Base-by-base conservation (phyloP, 2,797 vertebrate genomes). In the Mallotus villosus region DNA sequence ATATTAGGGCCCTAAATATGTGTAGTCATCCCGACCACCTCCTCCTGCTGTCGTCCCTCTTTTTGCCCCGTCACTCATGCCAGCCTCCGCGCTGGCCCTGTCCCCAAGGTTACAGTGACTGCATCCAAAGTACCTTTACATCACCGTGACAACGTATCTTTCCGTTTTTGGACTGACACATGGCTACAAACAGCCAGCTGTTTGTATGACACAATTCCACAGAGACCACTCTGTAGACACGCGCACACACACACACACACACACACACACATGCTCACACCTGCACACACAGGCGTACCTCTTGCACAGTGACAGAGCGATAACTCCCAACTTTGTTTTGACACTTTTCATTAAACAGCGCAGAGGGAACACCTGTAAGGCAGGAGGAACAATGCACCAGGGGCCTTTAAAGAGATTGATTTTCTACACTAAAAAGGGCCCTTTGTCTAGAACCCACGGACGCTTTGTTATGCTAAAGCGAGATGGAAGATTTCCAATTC, bases 391-490 rank as follows among this genome's bases (percentile, higher is more conserved):
- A 94, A 93, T 92, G 82, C 82, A 16, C 63, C 74, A 41, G 41
- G 87, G 88, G 87, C 94, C 94, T 92, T 87, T 83, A 79, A 88
- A 81, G 91, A 93, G 93, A 94, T 93, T 89, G 86, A 92, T 94
- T 95, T 94, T 86, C 85, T 91, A 89, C 92, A 93, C 95, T 95
- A 94, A 94, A 94, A 91, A 89, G 87, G 90, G 81, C 89, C 90
- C 94, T 94, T 97, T 95, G 94, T 95, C 94, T 95, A 95, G 95
- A 94, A 91, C 89, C 88, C 92, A 85, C 78, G 82, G 85, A 89
- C 88, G 92, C 93, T 96, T 97, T 98, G 95, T 98, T 94, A 98
- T 97, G 97, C 94, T 95, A 97, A 98, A 95, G 87, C 93, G 87
- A 78, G 80, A 88, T 93, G 92, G 92, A 93, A 89, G 89, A 94